phyloP scores from a whole-genome alignment of 2,797 vertebrate species.

The Lepus townsendii region DNA sequence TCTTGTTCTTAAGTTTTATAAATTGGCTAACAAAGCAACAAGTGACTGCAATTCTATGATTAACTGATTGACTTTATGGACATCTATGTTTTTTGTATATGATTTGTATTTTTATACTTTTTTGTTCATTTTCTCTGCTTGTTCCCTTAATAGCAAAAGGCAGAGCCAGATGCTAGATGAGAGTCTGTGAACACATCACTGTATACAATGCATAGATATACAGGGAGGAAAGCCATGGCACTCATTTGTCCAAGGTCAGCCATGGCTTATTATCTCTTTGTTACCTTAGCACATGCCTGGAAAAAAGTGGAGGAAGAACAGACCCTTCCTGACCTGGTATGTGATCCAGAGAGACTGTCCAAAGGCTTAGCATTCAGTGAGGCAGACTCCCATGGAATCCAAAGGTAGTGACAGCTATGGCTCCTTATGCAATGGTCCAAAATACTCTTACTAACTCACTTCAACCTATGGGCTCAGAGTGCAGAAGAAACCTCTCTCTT shows the following conservation, averaged over 20 bases:
- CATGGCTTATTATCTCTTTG: neutral
- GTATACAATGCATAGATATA: neutral
- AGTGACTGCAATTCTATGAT: neutral
- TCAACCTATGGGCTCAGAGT: neutral
- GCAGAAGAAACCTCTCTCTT: neutral
- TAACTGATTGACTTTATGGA: neutral
- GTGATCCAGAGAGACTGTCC: neutral
- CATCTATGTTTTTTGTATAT: neutral
- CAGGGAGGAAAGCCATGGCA: neutral
- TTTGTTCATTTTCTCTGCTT: neutral
- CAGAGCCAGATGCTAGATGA: neutral
- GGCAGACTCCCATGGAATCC: neutral
- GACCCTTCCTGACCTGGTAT: slow-evolving; percentile 27
- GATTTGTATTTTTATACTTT: neutral
- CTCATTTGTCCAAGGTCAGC: neutral
- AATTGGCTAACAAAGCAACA: neutral
- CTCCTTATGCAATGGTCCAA: neutral
- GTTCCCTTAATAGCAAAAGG: neutral
- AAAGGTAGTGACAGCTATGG: neutral
- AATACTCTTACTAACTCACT: neutral
- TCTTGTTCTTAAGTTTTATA: slow-evolving; percentile 31
- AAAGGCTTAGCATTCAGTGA: neutral
- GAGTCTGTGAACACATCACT: neutral
- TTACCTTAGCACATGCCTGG: neutral
- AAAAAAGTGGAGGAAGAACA: neutral